Base-by-base conservation (phyloP, 2,113 vertebrate genomes). In the Myotis davidii region DNA sequence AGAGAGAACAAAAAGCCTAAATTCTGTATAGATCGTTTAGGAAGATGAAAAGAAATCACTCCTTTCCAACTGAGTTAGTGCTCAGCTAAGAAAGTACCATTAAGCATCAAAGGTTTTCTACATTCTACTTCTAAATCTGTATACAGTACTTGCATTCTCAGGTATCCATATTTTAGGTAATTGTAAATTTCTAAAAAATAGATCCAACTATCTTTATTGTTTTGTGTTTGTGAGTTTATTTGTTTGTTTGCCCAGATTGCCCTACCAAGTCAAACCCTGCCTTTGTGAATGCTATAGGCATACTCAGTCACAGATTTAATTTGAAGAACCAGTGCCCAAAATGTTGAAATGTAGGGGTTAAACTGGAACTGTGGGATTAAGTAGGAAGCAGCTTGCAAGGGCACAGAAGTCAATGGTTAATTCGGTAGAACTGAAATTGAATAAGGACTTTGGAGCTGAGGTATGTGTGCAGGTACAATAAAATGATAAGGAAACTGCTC, bases 81-180 rank as follows among this genome's bases (percentile, higher is more conserved):
- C 25, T 85, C 52, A 65, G 18, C 52, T 83, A 85, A 54, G 45
- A 87, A 91, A 92, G 21, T 72, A 70, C 52, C 27, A 11, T 12
- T 77, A 91, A 76, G 13, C 29, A 42, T 64, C 61, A 84, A 84
- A 89, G 42, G 39, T 92, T 89, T 89, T 34, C 78, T 52, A 64
- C 25, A 45, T 70, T 83, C 70, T 77, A 27, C 29, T 82, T 95
- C 25, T 69, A 9, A 5, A 10, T 48, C 29, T 69, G 7, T 37
- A 37, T 27, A 27, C 5, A 56, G 32, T 27, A n/a, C 7, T 67
- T 87, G 67, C 23, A 82, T 74, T 81, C 9, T 8, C 13, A 64
- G 52, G 34, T 72, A 54, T 78, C 9, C 37, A 72, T 25, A 70
- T 72, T 77, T 61, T 64, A 92, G 27, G 61, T 45, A 92, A 70